phyloP scores from a whole-genome alignment of 2,113 vertebrate genomes.

The Lontra canadensis region DNA sequence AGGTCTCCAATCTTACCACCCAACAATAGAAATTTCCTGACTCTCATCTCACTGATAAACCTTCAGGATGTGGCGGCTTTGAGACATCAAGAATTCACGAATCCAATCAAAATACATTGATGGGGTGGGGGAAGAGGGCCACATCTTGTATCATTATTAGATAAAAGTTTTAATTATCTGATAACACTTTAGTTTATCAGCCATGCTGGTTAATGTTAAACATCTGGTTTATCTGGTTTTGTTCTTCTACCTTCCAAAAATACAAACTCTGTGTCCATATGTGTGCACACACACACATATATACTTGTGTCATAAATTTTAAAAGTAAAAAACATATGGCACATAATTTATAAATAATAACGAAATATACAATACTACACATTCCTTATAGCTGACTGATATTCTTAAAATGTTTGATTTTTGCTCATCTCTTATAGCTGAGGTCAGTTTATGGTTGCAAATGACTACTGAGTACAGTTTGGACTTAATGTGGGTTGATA shows the following conservation, averaged over 20 bases:
- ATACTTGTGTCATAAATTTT: not conserved
- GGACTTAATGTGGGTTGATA: not conserved
- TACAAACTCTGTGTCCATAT: not conserved
- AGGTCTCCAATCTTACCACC: not conserved
- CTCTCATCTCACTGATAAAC: not conserved
- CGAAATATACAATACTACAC: not conserved
- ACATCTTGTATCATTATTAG: not conserved
- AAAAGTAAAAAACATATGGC: not conserved
- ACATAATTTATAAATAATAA: not conserved
- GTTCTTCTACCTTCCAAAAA: not conserved
- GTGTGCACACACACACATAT: not conserved
- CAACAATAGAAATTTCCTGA: not conserved
- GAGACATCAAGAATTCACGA: not conserved
- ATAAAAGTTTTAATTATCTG: not conserved
- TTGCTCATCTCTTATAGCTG: not conserved
- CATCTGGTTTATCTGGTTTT: not conserved
- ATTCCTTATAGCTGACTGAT: not conserved
- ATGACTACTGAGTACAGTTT: not conserved
- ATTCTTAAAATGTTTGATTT: not conserved
- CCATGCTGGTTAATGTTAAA: not conserved
- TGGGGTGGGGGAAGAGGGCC: accelerated
- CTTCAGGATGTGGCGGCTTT: not conserved
- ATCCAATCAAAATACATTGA: not conserved
- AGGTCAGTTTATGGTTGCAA: not conserved
- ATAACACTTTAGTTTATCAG: not conserved